phyloP scores from a whole-genome alignment of 2,113 vertebrate species.

The Amphiprion percula region DNA sequence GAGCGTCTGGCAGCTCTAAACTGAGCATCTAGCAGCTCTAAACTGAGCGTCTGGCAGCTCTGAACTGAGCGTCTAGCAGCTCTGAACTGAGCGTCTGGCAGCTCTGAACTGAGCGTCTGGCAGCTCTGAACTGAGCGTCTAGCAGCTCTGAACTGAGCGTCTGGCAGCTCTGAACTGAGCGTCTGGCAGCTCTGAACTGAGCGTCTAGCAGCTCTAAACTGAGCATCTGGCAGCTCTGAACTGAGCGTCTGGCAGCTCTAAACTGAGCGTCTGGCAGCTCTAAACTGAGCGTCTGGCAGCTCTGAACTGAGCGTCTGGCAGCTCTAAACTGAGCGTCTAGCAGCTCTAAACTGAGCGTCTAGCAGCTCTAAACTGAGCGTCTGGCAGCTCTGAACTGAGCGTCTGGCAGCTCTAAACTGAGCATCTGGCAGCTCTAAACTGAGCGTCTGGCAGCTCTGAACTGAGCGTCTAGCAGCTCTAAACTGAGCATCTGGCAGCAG shows the following conservation, averaged over 20 bases:
- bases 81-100: not conserved
- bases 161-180: not conserved
- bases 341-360: too few species aligned
- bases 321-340: too few species aligned
- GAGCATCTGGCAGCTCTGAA: too few species aligned
- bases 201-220: not conserved
- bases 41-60: not conserved
- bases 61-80: conserved; percentile 1
- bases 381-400: too few species aligned
- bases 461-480: too few species aligned
- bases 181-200: not conserved
- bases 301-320: too few species aligned
- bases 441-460: too few species aligned
- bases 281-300: not conserved
- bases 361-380: too few species aligned
- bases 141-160: not conserved
- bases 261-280: not conserved
- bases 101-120: not conserved
- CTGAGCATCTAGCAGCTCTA: too few species aligned
- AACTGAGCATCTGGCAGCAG: too few species aligned
- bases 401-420: too few species aligned
- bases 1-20: not conserved
- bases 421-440: too few species aligned
- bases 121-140: not conserved
- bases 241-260: not conserved